A percentile compares a stretch with the other conserved stretches of the same genome.
Conservation (phyloP, 2,888 invertebrate species). For the Dexiosoma caninum region DNA sequence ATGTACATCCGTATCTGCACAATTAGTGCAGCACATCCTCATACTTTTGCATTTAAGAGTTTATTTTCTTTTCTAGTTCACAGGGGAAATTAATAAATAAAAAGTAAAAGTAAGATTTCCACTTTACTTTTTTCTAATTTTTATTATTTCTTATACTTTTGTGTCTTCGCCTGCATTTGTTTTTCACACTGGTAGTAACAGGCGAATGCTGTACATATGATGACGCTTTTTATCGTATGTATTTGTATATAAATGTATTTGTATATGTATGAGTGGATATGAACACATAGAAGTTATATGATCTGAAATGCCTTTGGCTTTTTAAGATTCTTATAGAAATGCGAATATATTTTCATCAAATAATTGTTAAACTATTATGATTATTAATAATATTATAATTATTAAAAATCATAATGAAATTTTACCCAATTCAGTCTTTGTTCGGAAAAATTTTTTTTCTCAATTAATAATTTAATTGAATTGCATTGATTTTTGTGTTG, state of each 20-base stretch:
- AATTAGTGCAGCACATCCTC: neutral
- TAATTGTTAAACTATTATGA: too few species aligned
- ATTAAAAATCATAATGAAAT: too few species aligned
- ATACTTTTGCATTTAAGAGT: neutral
- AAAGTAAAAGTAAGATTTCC: neutral
- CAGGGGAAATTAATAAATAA: constrained; percentile 30
- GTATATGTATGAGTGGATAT: neutral
- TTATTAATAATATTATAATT: too few species aligned
- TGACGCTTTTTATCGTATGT: too few species aligned
- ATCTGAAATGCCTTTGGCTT: neutral
- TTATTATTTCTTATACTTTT: neutral
- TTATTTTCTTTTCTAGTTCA: constrained; percentile 3
- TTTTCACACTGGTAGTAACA: constrained; percentile 4
- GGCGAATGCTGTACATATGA: too few species aligned
- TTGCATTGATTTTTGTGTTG: too few species aligned
- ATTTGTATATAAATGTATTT: neutral
- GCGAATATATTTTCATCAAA: too few species aligned
- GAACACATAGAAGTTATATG: too few species aligned
- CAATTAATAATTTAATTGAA: too few species aligned
- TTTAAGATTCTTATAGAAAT: too few species aligned
- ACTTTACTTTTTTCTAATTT: neutral
- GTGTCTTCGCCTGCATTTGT: neutral
- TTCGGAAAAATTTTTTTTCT: too few species aligned
- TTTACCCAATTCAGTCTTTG: too few species aligned
- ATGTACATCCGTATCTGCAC: neutral